These are phyloP conservation scores for Ailuropoda melanoleuca DNA, from an alignment of 2,113 vertebrate species.

Conservation along the genomic window DNA sequence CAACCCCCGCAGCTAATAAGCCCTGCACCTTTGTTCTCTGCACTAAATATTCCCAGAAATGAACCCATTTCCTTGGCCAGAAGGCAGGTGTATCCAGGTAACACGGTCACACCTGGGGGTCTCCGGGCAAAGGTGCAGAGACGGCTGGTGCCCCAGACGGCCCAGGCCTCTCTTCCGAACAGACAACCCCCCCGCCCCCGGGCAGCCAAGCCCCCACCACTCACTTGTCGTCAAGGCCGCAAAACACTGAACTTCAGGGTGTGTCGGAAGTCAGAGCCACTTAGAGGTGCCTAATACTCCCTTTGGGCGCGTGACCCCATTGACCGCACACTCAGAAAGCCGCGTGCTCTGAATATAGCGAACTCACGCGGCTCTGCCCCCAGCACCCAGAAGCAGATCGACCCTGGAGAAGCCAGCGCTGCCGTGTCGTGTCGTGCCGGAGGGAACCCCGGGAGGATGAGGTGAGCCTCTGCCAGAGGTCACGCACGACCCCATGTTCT, in stretches of 20 bases:
- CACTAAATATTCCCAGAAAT: background rate
- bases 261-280: background rate
- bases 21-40: background rate
- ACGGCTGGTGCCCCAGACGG: rapidly evolving
- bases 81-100: background rate
- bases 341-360: background rate
- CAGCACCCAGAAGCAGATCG: background rate
- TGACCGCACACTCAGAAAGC: background rate
- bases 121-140: rapidly evolving
- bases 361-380: background rate
- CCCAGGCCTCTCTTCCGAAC: background rate
- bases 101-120: too few relatives aligned
- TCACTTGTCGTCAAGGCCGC: background rate
- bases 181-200: background rate
- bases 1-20: background rate
- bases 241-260: background rate
- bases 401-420: background rate
- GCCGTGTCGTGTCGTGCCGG: background rate
- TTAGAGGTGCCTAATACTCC: background rate
- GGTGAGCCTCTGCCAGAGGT: background rate
- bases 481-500: background rate
- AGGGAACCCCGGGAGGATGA: background rate
- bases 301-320: background rate
- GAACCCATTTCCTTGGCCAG: background rate
- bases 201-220: background rate